Base-by-base conservation (phyloP, 2,113 vertebrate species). In the Alces alces region DNA sequence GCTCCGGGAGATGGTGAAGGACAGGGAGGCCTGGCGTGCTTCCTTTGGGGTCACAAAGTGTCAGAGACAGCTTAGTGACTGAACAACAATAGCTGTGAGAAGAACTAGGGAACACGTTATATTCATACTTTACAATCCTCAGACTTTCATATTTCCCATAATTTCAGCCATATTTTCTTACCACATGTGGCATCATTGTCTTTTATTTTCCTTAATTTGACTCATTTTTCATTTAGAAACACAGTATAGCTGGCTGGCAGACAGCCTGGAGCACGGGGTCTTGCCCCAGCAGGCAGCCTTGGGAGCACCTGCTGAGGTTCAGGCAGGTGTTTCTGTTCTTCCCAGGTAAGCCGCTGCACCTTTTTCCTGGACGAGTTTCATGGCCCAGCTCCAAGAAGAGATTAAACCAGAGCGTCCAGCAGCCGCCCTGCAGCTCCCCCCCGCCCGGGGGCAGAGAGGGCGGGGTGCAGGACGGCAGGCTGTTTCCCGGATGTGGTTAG, bases 401-500 rank as follows among this genome's bases (percentile, higher is more conserved):
- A 43, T 5, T 11, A 14, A 10, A 27, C 19, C 15, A 43, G 28
- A 19, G 45, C 1, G 1, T 3, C 2, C n/a, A 52, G 76, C 45
- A 2, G 27, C 33, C 27, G 27, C 52, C 64, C 82, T 25, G 39
- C 0, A 17, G 45, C 30, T 30, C 0, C n/a, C n/a, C n/a, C n/a
- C n/a, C n/a, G n/a, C n/a, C 3, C 6, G 36, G 55, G 64, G 39
- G 2, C 52, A 6, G 52, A 13, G 11, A 6, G 28, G 4, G 39
- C 3, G 16, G 5, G 25, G 17, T 16, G 33, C 25, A 33, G 27
- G 54, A 14, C 2, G 1, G 70, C 21, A 23, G 91, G 57, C 27
- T 30, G 10, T 14, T 9, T 2, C 0, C 11, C 33, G 0, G 2
- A 27, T 1, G 3, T 39, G 52, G 14, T 23, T 7, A 12, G 55